These are phyloP conservation scores for Philopotamus ludificatus DNA, from an alignment of 1,140 invertebrate species.

Conservation along the genomic window DNA sequence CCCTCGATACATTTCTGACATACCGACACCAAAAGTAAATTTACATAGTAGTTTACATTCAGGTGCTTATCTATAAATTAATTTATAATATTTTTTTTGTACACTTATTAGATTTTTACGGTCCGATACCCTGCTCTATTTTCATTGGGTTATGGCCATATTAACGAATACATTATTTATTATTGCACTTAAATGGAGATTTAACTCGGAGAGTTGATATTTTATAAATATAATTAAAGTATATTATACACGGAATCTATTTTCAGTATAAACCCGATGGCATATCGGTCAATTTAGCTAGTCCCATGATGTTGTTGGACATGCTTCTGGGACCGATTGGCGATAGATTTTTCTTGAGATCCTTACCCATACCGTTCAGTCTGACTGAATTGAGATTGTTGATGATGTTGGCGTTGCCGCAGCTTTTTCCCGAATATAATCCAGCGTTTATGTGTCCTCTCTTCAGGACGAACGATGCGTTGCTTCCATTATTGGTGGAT, in stretches of 20 bases:
- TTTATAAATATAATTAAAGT: no score
- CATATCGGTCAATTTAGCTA: constrained; percentile 67
- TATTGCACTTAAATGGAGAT: constrained; percentile 8
- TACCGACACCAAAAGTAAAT: not conserved
- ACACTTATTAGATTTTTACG: no score
- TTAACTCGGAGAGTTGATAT: not conserved
- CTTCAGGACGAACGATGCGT: constrained; percentile 59
- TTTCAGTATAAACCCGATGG: constrained; percentile 69
- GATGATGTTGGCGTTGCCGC: constrained; percentile 44
- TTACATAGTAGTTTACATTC: not conserved
- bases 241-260: not conserved
- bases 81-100: not conserved
- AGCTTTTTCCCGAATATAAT: constrained; percentile 60
- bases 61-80: not conserved
- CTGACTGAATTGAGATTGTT: constrained; percentile 48
- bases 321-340: constrained; percentile 48
- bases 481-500: constrained; percentile 45
- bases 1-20: not conserved
- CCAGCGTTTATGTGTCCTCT: constrained; percentile 61
- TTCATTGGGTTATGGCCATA: not conserved
- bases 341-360: constrained; percentile 49
- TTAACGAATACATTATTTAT: not conserved
- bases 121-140: no score
- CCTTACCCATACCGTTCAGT: constrained; percentile 51
- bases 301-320: constrained; percentile 46